Evolutionary conservation across 2,888 invertebrate genomes (phyloP).

Genomic region (Hemithea aestivaria): DNA sequence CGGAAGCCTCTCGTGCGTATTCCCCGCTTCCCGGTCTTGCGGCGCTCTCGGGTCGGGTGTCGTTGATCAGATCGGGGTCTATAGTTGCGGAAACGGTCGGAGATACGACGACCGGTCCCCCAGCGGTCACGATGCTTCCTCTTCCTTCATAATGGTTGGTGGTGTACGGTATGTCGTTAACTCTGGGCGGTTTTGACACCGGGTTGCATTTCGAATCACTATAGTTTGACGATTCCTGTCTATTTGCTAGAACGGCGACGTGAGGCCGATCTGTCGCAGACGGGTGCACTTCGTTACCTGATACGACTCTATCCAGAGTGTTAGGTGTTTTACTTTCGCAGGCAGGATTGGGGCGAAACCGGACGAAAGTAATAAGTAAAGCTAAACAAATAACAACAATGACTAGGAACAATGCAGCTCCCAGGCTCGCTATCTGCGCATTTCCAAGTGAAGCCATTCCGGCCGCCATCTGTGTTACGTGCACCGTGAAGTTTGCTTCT

Average conservation of each 20-base stretch:
- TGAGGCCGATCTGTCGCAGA: constrained; percentile 73
- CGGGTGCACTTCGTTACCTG: constrained; percentile 75
- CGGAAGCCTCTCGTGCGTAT: constrained; percentile 85
- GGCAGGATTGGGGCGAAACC: constrained; percentile 85
- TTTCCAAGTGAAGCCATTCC: constrained; percentile 90
- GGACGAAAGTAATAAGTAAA: constrained; percentile 85
- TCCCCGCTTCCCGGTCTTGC: constrained; percentile 85
- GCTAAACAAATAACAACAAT: constrained; percentile 85
- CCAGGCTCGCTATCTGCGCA: constrained; percentile 91
- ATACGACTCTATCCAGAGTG: constrained; percentile 85
- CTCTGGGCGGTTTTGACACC: constrained; percentile 84
- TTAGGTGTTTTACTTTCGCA: constrained; percentile 88
- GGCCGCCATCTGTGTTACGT: constrained; percentile 86
- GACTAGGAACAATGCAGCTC: constrained; percentile 88
- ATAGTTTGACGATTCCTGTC: constrained; percentile 60
- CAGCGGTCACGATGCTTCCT: constrained; percentile 81
- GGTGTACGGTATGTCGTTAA: constrained; percentile 84
- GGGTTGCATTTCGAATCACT: constrained; percentile 80
- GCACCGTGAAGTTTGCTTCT: constrained; percentile 93
- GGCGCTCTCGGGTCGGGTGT: constrained; percentile 83
- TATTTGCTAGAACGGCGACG: constrained; percentile 79
- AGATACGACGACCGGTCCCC: constrained; percentile 84
- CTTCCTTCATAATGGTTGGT: constrained; percentile 84
- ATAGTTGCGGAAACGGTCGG: constrained; percentile 87
- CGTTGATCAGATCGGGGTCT: constrained; percentile 92